phyloP scores from a whole-genome alignment of 2,113 vertebrate species.

The Petaurus breviceps region DNA sequence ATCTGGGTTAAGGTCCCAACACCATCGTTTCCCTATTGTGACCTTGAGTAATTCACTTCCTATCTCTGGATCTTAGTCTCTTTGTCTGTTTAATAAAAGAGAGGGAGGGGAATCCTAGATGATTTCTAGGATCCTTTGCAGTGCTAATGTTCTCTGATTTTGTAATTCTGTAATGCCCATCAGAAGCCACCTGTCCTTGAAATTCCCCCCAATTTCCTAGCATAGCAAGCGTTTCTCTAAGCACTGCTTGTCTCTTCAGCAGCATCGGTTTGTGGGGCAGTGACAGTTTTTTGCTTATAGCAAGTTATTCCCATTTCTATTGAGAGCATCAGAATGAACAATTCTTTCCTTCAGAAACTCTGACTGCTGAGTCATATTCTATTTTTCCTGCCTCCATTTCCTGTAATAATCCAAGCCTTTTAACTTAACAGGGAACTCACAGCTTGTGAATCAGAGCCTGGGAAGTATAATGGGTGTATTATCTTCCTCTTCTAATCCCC shows the following conservation, averaged over 20 bases:
- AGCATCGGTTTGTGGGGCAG: neutral
- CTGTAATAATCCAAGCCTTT: neutral
- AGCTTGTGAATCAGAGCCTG: neutral
- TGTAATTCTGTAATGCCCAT: neutral
- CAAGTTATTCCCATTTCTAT: neutral
- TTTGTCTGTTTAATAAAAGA: neutral
- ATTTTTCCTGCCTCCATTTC: neutral
- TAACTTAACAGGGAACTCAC: neutral
- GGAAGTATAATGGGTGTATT: neutral
- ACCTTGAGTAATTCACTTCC: neutral
- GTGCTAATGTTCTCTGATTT: neutral
- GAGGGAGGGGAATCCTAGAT: neutral
- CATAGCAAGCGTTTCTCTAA: neutral
- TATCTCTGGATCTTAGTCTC: neutral
- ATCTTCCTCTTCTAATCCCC: neutral
- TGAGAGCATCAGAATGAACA: neutral
- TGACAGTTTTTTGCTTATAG: neutral
- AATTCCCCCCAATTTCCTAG: neutral
- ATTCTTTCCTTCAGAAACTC: neutral
- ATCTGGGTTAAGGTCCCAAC: neutral
- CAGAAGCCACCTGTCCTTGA: neutral
- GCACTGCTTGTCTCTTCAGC: neutral
- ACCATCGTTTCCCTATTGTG: neutral
- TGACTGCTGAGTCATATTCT: neutral
- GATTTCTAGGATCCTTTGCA: neutral